phyloP scores from a whole-genome alignment of 2,113 vertebrate genomes.

The Chionomys nivalis region DNA sequence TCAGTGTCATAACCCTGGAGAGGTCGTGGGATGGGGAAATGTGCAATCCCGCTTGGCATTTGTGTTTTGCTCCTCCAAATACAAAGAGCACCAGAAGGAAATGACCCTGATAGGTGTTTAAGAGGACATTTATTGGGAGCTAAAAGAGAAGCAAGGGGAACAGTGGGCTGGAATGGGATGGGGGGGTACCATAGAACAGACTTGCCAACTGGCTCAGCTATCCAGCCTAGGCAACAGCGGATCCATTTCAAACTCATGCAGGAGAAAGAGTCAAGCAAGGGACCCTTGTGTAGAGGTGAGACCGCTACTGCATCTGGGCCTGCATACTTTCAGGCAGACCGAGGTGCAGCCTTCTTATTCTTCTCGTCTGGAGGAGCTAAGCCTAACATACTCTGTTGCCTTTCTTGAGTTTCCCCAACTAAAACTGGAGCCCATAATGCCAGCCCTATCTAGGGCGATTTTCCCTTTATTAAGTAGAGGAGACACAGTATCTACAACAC shows the following conservation, averaged over 20 bases:
- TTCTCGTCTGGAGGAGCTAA: background rate
- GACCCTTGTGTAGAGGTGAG: background rate
- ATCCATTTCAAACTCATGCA: background rate
- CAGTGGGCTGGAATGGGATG: accelerated
- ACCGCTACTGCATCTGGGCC: background rate
- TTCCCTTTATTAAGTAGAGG: background rate
- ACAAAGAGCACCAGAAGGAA: constrained; percentile 1
- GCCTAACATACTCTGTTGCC: background rate
- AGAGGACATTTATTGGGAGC: background rate
- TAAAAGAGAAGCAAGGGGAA: background rate
- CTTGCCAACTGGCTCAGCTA: background rate
- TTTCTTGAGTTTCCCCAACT: background rate
- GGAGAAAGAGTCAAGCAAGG: background rate
- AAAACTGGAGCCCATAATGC: background rate
- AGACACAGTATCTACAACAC: background rate
- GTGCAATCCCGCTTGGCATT: background rate
- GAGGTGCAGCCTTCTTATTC: background rate
- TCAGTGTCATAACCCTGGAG: background rate
- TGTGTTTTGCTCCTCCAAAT: background rate
- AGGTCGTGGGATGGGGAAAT: background rate
- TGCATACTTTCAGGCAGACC: background rate
- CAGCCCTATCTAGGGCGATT: background rate
- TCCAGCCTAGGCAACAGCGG: too few relatives aligned
- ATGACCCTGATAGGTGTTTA: background rate
- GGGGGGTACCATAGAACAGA: background rate